phyloP scores from a whole-genome alignment of 2,113 vertebrate genomes.

The Callorhinus ursinus region DNA sequence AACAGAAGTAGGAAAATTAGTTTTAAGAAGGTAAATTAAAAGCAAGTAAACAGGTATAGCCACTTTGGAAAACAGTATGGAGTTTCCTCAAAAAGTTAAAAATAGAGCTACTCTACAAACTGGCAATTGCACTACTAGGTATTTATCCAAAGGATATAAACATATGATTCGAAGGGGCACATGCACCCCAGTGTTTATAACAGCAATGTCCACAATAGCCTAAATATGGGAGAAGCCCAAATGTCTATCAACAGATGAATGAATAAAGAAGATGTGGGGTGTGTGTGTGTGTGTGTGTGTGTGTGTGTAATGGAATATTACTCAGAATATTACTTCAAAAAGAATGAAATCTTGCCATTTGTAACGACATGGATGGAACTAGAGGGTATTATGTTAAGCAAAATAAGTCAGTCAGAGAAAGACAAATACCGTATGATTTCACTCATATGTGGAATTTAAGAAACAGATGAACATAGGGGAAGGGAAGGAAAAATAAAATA shows the following conservation, averaged over 20 bases:
- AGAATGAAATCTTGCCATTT: too few relatives aligned
- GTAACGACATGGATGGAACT: not conserved
- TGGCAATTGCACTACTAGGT: not conserved
- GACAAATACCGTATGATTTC: not conserved
- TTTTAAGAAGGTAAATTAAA: not conserved
- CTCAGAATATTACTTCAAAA: too few relatives aligned
- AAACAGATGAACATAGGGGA: not conserved
- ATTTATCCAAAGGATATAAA: not conserved
- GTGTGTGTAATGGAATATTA: not conserved
- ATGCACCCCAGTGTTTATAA: not conserved
- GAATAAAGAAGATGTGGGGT: not conserved
- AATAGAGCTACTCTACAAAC: not conserved
- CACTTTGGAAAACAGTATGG: not conserved
- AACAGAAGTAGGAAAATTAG: not conserved
- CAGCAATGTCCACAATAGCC: not conserved
- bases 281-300: not conserved
- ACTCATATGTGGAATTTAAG: not conserved
- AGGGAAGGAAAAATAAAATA: not conserved
- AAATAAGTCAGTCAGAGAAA: not conserved
- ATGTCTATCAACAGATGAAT: not conserved
- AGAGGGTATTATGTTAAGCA: not conserved
- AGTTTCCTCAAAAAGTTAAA: not conserved
- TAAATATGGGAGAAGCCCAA: not conserved
- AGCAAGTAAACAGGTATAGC: not conserved
- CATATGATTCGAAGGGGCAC: not conserved